Evolutionary conservation across 92 coral and sea anemone genomes (phyloP).

Genomic region (Metridium senile): DNA sequence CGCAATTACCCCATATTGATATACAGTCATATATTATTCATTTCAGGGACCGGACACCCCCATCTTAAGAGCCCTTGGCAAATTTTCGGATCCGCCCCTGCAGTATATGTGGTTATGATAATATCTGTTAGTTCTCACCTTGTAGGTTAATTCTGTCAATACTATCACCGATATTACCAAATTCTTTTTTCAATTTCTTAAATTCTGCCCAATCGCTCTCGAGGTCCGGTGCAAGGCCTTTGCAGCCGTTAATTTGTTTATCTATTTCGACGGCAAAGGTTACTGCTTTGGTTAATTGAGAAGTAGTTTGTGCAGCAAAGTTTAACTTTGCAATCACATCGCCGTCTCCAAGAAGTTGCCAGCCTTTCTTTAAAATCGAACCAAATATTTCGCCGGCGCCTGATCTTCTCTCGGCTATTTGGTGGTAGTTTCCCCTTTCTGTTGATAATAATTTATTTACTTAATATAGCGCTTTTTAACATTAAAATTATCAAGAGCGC

Average conservation of each 20-base stretch:
- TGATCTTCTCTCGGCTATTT: no score
- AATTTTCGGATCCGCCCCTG: no score
- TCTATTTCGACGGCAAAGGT: not conserved
- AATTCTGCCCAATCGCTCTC: not conserved
- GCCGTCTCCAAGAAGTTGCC: not conserved
- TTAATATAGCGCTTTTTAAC: no score
- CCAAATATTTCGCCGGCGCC: not conserved
- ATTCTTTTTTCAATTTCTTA: not conserved
- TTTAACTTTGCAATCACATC: not conserved
- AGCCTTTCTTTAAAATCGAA: not conserved
- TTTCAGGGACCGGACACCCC: no score
- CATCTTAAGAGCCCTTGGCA: no score
- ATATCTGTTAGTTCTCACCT: no score
- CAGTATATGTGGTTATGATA: no score
- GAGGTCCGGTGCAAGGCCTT: not conserved
- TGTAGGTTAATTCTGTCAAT: not conserved
- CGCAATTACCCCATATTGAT: no score
- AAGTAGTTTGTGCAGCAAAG: not conserved
- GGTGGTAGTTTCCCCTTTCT: no score
- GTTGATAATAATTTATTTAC: no score
- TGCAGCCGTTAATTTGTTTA: not conserved
- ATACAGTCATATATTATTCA: no score
- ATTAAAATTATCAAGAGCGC: no score
- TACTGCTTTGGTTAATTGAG: not conserved
- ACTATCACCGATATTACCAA: not conserved